Conservation (phyloP, 2,113 vertebrate genomes). For the Garra rufa region DNA sequence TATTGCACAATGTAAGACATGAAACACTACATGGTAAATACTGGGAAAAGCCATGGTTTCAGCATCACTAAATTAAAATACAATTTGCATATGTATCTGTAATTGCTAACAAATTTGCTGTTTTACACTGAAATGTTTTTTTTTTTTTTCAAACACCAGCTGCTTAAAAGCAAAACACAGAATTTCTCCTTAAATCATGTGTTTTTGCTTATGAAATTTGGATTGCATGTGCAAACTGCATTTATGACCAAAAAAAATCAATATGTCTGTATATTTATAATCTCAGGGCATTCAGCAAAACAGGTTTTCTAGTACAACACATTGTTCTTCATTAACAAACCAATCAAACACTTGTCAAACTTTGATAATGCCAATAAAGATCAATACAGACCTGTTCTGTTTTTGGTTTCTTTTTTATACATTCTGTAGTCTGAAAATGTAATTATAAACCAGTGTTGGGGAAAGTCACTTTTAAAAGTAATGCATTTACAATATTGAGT, state of each 20-base stretch:
- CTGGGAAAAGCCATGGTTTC: not conserved
- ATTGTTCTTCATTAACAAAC: not conserved
- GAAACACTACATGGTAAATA: not conserved
- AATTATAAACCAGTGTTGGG: too few species aligned
- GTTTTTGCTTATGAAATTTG: not conserved
- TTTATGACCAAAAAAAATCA: not conserved
- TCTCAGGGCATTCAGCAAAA: not conserved
- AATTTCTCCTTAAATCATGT: not conserved
- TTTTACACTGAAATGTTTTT: not conserved
- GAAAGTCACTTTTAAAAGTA: too few species aligned
- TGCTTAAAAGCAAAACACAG: not conserved
- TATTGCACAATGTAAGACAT: slow-evolving; percentile 20
- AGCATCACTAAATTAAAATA: not conserved
- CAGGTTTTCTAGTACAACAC: not conserved
- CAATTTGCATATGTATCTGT: not conserved
- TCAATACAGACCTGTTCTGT: not conserved
- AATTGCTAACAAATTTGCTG: not conserved
- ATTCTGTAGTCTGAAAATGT: not conserved
- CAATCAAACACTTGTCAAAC: not conserved
- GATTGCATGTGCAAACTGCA: not conserved
- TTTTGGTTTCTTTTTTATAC: not conserved
- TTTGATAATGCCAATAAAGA: slow-evolving; percentile 12
- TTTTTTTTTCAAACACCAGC: not conserved
- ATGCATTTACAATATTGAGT: too few species aligned
- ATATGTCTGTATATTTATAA: not conserved